Percentiles rank a stretch among this genome's conserved stretches.
Conservation (phyloP, 2,888 invertebrate genomes). For the Odontocolon sp. region DNA sequence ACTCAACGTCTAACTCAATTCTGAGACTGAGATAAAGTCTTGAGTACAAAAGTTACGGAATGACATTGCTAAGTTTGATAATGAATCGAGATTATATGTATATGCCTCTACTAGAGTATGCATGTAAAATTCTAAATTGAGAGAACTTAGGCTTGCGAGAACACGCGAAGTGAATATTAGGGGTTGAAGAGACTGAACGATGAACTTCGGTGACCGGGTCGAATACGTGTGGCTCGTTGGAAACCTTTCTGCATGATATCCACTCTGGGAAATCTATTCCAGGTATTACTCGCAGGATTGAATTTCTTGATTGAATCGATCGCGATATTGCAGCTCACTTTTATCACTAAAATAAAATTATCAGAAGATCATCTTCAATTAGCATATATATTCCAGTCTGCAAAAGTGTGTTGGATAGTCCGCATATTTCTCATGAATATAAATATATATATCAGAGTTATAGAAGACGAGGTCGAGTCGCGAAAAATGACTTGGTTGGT, state of each 20-base stretch:
- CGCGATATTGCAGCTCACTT: neutral
- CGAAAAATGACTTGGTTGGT: neutral
- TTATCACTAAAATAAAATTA: neutral
- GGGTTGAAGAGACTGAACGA: neutral
- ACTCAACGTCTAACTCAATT: too few species aligned
- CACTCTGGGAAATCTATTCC: neutral
- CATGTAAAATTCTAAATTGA: neutral
- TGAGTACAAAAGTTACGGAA: too few species aligned
- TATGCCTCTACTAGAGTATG: neutral
- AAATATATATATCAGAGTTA: neutral
- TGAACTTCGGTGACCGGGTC: constrained; percentile 7
- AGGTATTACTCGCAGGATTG: neutral
- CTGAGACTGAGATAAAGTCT: too few species aligned
- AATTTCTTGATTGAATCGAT: neutral
- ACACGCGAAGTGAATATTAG: constrained; percentile 43
- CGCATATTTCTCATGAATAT: constrained; percentile 15
- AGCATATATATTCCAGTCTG: constrained; percentile 10
- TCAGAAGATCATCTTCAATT: too few species aligned
- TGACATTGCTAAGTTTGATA: too few species aligned
- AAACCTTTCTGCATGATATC: neutral
- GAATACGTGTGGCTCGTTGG: neutral
- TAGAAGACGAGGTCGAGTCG: neutral
- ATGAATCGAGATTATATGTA: too few species aligned
- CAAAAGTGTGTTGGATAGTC: constrained; percentile 13
- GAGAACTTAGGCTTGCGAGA: neutral